Conservation (phyloP, 2,797 vertebrate species). For the Apodemus agrarius region DNA sequence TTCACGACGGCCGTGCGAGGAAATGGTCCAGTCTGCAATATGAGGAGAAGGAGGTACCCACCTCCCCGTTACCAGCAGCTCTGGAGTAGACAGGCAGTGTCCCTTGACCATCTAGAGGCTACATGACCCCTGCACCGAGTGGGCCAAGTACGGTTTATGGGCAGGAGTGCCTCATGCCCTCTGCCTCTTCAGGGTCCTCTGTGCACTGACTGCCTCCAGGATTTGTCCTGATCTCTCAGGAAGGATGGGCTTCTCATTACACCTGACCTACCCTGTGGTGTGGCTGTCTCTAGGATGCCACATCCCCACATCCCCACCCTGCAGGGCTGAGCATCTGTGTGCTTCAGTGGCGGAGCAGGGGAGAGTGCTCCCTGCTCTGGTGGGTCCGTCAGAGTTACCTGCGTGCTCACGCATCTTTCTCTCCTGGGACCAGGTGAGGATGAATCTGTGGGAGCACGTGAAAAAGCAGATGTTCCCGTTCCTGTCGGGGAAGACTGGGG, state of each 20-base stretch:
- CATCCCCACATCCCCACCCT: fast-evolving
- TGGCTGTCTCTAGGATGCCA: too few species aligned
- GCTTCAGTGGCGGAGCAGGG: too few species aligned
- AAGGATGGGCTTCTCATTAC: not conserved
- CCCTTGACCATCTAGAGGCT: not conserved
- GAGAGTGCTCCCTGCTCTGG: not conserved
- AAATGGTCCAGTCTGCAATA: slow-evolving; percentile 85
- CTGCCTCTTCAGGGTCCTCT: not conserved
- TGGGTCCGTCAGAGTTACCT: not conserved
- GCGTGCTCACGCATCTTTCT: not conserved
- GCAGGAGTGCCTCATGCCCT: fast-evolving
- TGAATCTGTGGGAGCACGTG: slow-evolving; percentile 86
- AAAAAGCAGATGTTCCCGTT: slow-evolving; percentile 74
- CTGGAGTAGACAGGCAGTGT: not conserved
- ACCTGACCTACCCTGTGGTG: not conserved
- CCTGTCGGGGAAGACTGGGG: not conserved
- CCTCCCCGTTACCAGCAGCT: not conserved
- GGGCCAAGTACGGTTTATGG: not conserved
- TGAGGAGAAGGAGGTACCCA: slow-evolving; percentile 84
- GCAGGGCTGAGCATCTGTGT: not conserved
- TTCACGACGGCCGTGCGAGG: slow-evolving; percentile 73
- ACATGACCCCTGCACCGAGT: not conserved
- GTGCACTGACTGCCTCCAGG: fast-evolving
- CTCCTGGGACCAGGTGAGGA: slow-evolving; percentile 85
- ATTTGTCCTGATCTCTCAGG: not conserved